phyloP scores from a whole-genome alignment of 2,797 vertebrate species.

The Eremophila alpestris region DNA sequence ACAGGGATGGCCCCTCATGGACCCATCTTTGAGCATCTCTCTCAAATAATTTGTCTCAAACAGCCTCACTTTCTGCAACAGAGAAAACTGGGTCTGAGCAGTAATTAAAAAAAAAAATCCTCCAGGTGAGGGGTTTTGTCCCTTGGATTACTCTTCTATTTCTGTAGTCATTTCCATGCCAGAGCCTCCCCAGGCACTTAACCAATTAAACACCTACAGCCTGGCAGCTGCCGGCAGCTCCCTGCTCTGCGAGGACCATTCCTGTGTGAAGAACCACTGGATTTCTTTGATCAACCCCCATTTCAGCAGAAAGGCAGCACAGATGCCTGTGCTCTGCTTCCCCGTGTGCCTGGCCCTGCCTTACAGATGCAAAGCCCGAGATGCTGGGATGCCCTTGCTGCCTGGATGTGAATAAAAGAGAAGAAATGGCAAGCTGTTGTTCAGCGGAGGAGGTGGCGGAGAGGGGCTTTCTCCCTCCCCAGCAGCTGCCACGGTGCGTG shows the following conservation, averaged over 20 bases:
- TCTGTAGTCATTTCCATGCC: neutral
- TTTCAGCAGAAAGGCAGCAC: rapidly evolving
- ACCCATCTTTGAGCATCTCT: neutral
- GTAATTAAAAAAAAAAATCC: neutral
- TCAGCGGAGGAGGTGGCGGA: neutral
- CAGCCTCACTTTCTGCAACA: neutral
- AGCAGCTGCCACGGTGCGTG: rapidly evolving
- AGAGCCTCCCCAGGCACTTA: neutral
- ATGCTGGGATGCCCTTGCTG: neutral
- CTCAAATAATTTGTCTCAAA: neutral
- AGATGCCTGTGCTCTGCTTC: neutral
- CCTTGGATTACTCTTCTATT: neutral
- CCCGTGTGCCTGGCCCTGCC: neutral
- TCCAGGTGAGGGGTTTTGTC: neutral
- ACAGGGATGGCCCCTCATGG: neutral
- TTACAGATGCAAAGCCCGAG: neutral
- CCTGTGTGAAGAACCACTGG: rapidly evolving
- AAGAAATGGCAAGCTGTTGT: neutral
- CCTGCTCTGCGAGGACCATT: rapidly evolving
- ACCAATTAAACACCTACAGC: neutral
- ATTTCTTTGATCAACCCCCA: rapidly evolving
- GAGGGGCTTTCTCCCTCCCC: neutral
- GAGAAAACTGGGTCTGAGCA: neutral
- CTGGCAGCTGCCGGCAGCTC: neutral
- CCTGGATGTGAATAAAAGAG: neutral